These are phyloP conservation scores for Poeciliopsis retropinna DNA, from an alignment of 2,113 vertebrate species.

Conservation along the genomic window DNA sequence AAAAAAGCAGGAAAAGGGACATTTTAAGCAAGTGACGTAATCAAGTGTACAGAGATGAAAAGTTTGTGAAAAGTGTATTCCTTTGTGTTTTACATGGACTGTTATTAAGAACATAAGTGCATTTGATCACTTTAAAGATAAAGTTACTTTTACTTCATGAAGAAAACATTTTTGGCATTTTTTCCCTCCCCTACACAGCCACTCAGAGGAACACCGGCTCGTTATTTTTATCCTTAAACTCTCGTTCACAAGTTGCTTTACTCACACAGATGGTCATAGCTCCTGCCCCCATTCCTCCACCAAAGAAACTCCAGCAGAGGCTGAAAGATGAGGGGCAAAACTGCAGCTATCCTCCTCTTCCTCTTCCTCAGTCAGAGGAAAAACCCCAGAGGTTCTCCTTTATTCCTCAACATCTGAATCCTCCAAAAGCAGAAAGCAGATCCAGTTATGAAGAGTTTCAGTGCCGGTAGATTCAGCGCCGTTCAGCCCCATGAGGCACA, in stretches of 20 bases:
- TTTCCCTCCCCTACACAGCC: not conserved
- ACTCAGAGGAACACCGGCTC: not conserved
- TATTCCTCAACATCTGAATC: constrained; percentile 31
- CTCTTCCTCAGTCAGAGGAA: constrained; percentile 52
- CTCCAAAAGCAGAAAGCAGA: constrained; percentile 23
- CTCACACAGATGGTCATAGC: constrained; percentile 91
- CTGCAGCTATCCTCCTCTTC: constrained; percentile 51
- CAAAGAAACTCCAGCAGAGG: constrained; percentile 49
- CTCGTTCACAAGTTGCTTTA: constrained; percentile 67
- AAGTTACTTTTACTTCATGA: not conserved
- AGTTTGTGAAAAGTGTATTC: constrained; percentile 9
- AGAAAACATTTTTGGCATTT: not conserved
- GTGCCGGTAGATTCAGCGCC: constrained; percentile 30
- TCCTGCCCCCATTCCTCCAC: constrained; percentile 89
- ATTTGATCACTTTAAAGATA: not conserved
- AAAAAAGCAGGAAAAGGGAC: not conserved
- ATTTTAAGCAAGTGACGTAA: constrained; percentile 33
- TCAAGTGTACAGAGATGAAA: constrained; percentile 2
- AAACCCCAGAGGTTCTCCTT: constrained; percentile 24
- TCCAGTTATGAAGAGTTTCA: constrained; percentile 18
- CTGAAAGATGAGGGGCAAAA: constrained; percentile 58
- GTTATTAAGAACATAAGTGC: not conserved
- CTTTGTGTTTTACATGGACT: not conserved
- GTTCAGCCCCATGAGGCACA: constrained; percentile 50
- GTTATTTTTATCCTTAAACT: constrained; percentile 25